Evolutionary conservation across 2,888 invertebrate genomes (phyloP), one percentile per base, ranked within the genome.

Genomic region (Coecobrya sp.): DNA sequence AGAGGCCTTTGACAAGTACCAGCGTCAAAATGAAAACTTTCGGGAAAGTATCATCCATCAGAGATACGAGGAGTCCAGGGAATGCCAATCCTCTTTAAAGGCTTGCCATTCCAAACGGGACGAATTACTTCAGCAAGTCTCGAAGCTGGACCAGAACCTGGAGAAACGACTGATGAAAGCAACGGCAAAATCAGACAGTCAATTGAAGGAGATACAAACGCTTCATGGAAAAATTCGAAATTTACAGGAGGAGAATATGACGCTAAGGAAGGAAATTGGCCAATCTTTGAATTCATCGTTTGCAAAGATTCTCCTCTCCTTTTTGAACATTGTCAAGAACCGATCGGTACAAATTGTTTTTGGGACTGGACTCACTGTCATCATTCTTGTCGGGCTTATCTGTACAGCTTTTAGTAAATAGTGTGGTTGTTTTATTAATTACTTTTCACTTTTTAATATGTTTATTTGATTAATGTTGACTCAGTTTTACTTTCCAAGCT

Each of bases 1-100:
- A 49, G 16, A 52, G 7, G 13, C 16, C 81, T 62, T 19, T 30
- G 27, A 65, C 7, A 52, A 42, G 25, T 10, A 25, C n/a, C 49
- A 82, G 62, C 22, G 22, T 13, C 52, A 73, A 2, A 19, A 62
- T 52, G 82, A 59, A 22, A 65, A 59, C 52, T 89, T 89, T n/a
- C 19, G 89, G 42, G 89, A 89, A 59, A 82, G 62, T 5, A 3
- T 89, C 1, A 73, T 89, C 55, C 89, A 89, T 19, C 68, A 82
- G 42, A 30, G 82, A 19, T 89, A 82, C 36, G 89, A 89, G 25
- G 89, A 89, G 42, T 45, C 68, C 13, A 27, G 89, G 13, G 68
- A 89, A 42, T 89, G 89, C 36, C 81, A 68, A 0, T n/a, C 27
- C 19, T 82, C 70, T 0, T 55, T 89, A 22, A 36, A 89, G 55